phyloP scores from a whole-genome alignment of 2,888 invertebrate genomes.

The Troides oblongomaculatus region DNA sequence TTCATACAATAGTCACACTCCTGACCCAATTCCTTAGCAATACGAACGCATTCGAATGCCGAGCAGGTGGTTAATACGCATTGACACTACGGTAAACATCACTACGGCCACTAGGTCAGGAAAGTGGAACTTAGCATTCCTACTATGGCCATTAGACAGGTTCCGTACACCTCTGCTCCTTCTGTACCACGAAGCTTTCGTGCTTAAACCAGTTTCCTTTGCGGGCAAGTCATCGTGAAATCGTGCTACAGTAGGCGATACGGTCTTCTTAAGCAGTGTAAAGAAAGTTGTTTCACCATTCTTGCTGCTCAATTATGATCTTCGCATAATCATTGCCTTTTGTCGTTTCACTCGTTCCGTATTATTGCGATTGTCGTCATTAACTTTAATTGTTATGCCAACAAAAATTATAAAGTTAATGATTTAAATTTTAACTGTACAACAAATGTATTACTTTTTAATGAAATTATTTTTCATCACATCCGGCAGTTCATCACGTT shows the following conservation, averaged over 20 bases:
- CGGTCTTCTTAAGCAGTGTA: constrained; percentile 32
- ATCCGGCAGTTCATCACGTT: too few relatives aligned
- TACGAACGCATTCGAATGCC: constrained; percentile 31
- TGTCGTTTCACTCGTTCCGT: constrained; percentile 11
- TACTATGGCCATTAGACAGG: constrained; percentile 59
- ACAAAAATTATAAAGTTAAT: neutral
- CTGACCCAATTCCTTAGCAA: constrained; percentile 21
- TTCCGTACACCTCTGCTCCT: constrained; percentile 47
- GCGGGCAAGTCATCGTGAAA: constrained; percentile 69
- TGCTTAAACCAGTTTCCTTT: constrained; percentile 56
- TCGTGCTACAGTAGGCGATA: constrained; percentile 52
- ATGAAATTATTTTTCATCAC: too few relatives aligned
- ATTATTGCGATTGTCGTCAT: neutral
- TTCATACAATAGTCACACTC: constrained; percentile 5
- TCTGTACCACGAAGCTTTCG: constrained; percentile 45
- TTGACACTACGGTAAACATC: constrained; percentile 31
- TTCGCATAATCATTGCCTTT: constrained; percentile 19
- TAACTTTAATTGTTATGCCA: neutral
- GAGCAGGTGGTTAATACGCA: constrained; percentile 32
- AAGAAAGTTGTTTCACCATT: constrained; percentile 40
- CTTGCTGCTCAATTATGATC: constrained; percentile 34
- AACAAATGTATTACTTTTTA: too few relatives aligned
- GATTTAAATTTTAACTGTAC: neutral
- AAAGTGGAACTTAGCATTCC: constrained; percentile 64
- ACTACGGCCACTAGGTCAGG: constrained; percentile 47